A percentile compares a stretch with the other conserved stretches of the same genome.
Conservation (phyloP, 2,888 invertebrate species). For the Saturnia japonica region DNA sequence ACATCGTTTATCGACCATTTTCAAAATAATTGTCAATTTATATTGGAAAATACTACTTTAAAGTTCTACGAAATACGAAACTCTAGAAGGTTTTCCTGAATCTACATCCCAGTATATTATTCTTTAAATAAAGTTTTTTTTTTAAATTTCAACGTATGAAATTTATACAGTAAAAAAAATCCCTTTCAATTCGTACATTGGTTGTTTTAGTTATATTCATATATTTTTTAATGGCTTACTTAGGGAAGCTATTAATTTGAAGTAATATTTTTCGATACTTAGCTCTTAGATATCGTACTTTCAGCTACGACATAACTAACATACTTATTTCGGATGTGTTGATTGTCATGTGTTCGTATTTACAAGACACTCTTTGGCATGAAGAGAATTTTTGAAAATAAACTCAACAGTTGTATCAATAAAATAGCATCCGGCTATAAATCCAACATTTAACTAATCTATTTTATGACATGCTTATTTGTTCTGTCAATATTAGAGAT, state of each 20-base stretch:
- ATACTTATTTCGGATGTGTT: background rate
- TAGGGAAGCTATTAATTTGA: background rate
- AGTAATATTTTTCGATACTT: no score
- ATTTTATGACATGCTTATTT: conserved; percentile 29
- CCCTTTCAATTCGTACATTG: background rate
- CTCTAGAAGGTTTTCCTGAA: background rate
- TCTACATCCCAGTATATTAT: background rate
- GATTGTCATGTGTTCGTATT: background rate
- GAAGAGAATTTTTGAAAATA: conserved; percentile 42
- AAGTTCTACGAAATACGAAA: background rate
- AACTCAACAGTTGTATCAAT: conserved; percentile 38
- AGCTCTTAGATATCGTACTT: background rate
- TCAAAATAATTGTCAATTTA: background rate
- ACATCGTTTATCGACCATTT: background rate
- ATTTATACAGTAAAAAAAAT: background rate
- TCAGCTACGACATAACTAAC: background rate
- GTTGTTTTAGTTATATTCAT: background rate
- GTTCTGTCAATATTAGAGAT: conserved; percentile 23
- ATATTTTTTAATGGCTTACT: background rate
- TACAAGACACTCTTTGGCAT: conserved; percentile 34
- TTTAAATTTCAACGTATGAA: background rate
- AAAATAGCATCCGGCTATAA: conserved; percentile 41
- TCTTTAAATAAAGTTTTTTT: background rate
- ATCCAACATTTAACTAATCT: conserved; percentile 42
- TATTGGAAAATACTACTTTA: background rate